Evolutionary conservation across 2,888 invertebrate genomes (phyloP).

Genomic region (Ochlodes sylvanus): DNA sequence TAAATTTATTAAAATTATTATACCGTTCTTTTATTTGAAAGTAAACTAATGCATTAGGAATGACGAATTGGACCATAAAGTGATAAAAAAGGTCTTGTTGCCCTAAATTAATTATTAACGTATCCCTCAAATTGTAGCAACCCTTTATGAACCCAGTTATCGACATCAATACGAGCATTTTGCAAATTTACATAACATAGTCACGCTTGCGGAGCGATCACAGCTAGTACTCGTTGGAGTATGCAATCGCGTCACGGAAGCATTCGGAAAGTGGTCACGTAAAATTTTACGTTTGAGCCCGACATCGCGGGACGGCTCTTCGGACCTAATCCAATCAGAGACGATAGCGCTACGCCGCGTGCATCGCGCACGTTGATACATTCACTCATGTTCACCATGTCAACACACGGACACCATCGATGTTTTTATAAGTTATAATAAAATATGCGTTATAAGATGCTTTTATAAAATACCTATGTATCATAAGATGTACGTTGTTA

Average conservation of each 20-base stretch:
- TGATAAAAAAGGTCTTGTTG: too few species aligned
- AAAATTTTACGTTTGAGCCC: constrained; percentile 82
- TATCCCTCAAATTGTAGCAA: constrained; percentile 2
- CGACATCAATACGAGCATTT: constrained; percentile 47
- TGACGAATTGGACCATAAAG: too few species aligned
- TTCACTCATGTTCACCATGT: constrained; percentile 31
- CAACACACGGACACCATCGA: not conserved
- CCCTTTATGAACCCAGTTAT: constrained; percentile 22
- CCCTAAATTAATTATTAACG: not conserved
- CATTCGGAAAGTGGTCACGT: constrained; percentile 82
- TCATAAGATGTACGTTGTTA: too few species aligned
- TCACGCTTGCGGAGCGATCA: constrained; percentile 64
- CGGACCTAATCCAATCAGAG: constrained; percentile 81
- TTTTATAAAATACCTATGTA: too few species aligned
- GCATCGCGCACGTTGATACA: constrained; percentile 69
- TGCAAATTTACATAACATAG: constrained; percentile 72
- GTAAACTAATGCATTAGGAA: too few species aligned
- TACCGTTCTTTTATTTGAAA: too few species aligned
- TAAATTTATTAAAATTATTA: too few species aligned
- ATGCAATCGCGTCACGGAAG: constrained; percentile 73
- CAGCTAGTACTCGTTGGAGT: constrained; percentile 61
- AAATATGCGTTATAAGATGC: too few species aligned
- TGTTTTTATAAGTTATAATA: too few species aligned
- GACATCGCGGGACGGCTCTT: constrained; percentile 74
- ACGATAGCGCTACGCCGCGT: constrained; percentile 74